Percentiles rank a stretch among this genome's conserved stretches.
Evolutionary conservation across 2,113 vertebrate species (phyloP).

Genomic region (Planiliza haematocheilus): DNA sequence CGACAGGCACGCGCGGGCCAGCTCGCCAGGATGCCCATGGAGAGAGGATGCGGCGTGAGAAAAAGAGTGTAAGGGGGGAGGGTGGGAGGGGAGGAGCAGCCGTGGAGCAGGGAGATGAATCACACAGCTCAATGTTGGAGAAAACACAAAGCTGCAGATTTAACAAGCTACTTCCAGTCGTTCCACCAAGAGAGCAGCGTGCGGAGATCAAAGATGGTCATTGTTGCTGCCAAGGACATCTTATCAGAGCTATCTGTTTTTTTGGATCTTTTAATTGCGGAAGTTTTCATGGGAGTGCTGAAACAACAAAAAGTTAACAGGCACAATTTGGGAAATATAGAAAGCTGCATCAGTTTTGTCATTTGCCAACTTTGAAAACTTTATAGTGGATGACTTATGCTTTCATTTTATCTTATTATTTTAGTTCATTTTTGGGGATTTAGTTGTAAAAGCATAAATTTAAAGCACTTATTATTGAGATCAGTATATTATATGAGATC

Average conservation of each 20-base stretch:
- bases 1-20: conserved; percentile 16
- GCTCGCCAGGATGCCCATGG: conserved; percentile 1
- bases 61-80: conserved; percentile 19
- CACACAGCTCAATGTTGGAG: conserved; percentile 27
- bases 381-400: conserved; percentile 23
- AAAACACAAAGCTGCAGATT: conserved; percentile 57
- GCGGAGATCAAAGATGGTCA: conserved; percentile 78
- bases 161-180: conserved; percentile 79
- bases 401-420: neutral
- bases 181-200: conserved; percentile 61
- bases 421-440: neutral
- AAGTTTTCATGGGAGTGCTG: conserved; percentile 69
- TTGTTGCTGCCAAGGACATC: conserved; percentile 80
- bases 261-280: conserved; percentile 78
- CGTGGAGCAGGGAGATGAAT: conserved; percentile 60
- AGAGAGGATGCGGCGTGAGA: conserved; percentile 34
- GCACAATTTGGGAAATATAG: conserved; percentile 49
- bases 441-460: neutral
- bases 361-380: conserved; percentile 53
- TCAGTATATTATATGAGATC: neutral
- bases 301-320: conserved; percentile 72
- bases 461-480: neutral
- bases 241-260: conserved; percentile 76
- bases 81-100: conserved; percentile 1
- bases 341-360: conserved; percentile 28